Conservation (phyloP, 2,888 invertebrate species). For the Pomacea canaliculata region DNA sequence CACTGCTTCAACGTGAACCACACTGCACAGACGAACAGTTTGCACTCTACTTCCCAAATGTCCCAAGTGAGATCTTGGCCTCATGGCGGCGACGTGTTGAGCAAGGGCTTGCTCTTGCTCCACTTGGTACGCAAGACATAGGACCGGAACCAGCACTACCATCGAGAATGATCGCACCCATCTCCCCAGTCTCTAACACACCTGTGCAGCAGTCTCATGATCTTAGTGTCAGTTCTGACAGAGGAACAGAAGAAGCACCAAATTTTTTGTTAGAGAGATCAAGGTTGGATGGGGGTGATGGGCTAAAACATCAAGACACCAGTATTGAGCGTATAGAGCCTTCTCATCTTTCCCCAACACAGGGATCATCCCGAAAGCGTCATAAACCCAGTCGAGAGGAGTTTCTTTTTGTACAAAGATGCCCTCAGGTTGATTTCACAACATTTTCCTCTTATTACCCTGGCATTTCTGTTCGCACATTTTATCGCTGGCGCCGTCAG, state of each 20-base stretch:
- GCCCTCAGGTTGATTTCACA: constrained; percentile 33
- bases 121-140: constrained; percentile 11
- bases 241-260: not conserved
- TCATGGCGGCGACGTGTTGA: constrained; percentile 27
- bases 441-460: constrained; percentile 32
- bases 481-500: constrained; percentile 40
- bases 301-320: not conserved
- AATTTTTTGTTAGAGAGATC: constrained; percentile 7
- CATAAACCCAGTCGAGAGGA: constrained; percentile 29
- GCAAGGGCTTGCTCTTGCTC: constrained; percentile 19
- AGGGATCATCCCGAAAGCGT: constrained; percentile 27
- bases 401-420: constrained; percentile 34
- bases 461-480: constrained; percentile 35
- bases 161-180: not conserved
- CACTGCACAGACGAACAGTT: constrained; percentile 16
- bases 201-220: constrained; percentile 8
- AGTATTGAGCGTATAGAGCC: not conserved
- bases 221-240: not conserved
- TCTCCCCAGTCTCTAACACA: constrained; percentile 3
- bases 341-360: not conserved
- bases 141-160: constrained; percentile 13
- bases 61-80: constrained; percentile 29
- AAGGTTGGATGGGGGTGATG: not conserved
- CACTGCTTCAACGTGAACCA: constrained; percentile 19
- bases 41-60: constrained; percentile 24